These are phyloP conservation scores for Marmota monax DNA, from an alignment of 2,113 vertebrate species.

Conservation along the genomic window DNA sequence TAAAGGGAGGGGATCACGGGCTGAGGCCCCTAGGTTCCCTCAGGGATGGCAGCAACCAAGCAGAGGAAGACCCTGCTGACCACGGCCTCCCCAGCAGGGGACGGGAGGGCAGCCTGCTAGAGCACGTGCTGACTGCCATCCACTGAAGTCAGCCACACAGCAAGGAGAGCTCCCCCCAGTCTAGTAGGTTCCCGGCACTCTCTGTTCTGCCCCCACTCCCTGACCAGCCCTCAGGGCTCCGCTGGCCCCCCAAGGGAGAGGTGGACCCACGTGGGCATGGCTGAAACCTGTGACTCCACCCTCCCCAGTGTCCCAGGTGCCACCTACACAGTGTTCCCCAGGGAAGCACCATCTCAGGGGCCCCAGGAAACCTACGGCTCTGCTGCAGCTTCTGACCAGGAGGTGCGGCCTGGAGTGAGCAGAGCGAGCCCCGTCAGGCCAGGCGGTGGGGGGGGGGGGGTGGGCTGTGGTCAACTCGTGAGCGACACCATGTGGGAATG, in stretches of 20 bases:
- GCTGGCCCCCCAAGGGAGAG: too few species aligned
- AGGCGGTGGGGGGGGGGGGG: too few species aligned
- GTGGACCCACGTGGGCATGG: background rate
- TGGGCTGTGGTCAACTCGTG: fast-evolving
- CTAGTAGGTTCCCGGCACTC: background rate
- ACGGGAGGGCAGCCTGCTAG: too few species aligned
- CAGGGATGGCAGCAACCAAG: background rate
- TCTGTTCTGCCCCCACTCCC: background rate
- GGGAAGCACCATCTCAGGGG: too few species aligned
- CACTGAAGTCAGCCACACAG: fast-evolving
- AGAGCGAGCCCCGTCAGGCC: too few species aligned
- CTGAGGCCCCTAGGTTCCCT: fast-evolving
- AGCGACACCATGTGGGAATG: fast-evolving
- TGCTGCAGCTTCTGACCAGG: too few species aligned
- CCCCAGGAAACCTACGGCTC: background rate
- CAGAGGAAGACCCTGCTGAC: background rate
- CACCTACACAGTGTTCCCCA: fast-evolving
- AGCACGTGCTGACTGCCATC: background rate
- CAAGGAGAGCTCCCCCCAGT: fast-evolving
- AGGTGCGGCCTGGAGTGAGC: fast-evolving
- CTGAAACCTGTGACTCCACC: background rate
- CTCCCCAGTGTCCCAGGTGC: fast-evolving
- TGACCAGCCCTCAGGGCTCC: background rate
- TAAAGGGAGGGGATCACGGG: background rate
- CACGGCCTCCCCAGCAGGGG: too few species aligned